Base-by-base conservation (phyloP, 2,888 invertebrate species). In the Hipparchia semele region DNA sequence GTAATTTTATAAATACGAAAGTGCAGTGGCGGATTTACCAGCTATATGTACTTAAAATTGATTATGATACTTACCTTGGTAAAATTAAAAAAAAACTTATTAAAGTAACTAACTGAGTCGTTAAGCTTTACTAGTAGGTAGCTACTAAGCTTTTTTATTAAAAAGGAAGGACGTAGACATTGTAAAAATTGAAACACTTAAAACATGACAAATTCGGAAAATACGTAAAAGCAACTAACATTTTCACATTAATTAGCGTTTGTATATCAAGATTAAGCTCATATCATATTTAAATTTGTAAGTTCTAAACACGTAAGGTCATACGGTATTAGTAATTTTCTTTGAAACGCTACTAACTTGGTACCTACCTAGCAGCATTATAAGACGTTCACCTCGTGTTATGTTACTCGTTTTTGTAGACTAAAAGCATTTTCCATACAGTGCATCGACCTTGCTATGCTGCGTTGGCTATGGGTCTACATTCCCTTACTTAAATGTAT, bases 251-350 rank as follows among this genome's bases (percentile, higher is more conserved):
- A 59, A 53, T 73, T 10, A 56, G 60, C 66, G 60, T 60, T 71
- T 58, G 7, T 23, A 75, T 72, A 75, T 72, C 74, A 72, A 74
- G 74, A 74, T 74, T 64, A 72, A 60, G 49, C 51, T 65, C 54
- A 51, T 66, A 61, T 69, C 53, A 68, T 68, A 73, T 70, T 73
- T 66, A 70, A 23, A 61, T 68, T 59, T 65, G 51, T 65, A 33
- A 65, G 13, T 53, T 12, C 49, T 61, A 33, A 59, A 69, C 74
- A 72, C 70, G 74, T 67, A 74, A 74, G 74, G 74, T 74, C 62
- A 58, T 9, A 68, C 39, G 49, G 39, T 71, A 74, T 71, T 62
- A 73, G 61, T 61, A 68, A 69, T 69, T 68, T 68, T 51, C 69
- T 69, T 39, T 61, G 69, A 69, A 69, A 69, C 39, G 39, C 9